Conservation (phyloP, 2,888 invertebrate species). For the Lasius fuliginosus region DNA sequence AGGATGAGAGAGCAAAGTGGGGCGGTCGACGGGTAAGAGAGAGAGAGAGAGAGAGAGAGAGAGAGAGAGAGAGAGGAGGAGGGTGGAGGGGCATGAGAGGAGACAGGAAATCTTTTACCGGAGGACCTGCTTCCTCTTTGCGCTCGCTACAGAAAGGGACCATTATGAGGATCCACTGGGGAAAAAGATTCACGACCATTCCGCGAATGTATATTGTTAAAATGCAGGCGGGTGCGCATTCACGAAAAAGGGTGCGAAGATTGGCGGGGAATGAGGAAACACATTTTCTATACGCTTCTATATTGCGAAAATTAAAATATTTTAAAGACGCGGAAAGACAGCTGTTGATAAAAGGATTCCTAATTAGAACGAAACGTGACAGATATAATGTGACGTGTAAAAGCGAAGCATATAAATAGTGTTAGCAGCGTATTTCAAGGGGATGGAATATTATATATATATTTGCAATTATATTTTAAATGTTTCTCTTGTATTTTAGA, state of each 20-base stretch:
- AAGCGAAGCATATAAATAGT: not conserved
- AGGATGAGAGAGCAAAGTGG: slow-evolving; percentile 3
- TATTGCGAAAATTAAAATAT: slow-evolving; percentile 10
- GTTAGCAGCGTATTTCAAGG: not conserved
- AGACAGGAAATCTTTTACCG: slow-evolving; percentile 56
- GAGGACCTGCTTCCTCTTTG: slow-evolving; percentile 47
- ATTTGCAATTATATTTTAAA: not conserved
- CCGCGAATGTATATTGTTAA: slow-evolving; percentile 58
- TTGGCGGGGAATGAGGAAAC: slow-evolving; percentile 31
- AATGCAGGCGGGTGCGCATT: slow-evolving; percentile 45
- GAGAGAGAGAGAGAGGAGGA: not conserved
- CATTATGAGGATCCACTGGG: slow-evolving; percentile 59
- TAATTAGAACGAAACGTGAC: slow-evolving; percentile 16
- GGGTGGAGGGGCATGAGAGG: slow-evolving; percentile 4
- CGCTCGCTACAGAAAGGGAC: slow-evolving; percentile 46
- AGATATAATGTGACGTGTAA: no score
- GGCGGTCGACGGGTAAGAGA: slow-evolving; percentile 27
- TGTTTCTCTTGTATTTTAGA: not conserved
- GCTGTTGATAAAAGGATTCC: slow-evolving; percentile 14
- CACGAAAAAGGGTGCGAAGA: slow-evolving; percentile 15
- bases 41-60: slow-evolving; percentile 32
- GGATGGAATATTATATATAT: not conserved
- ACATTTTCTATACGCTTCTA: slow-evolving; percentile 41
- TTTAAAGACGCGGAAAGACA: not conserved
- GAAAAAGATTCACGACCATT: slow-evolving; percentile 51